A percentile compares a stretch with the other conserved stretches of the same genome.
phyloP scores from a whole-genome alignment of 1,140 invertebrate species.

The Neuroterus valhalla region DNA sequence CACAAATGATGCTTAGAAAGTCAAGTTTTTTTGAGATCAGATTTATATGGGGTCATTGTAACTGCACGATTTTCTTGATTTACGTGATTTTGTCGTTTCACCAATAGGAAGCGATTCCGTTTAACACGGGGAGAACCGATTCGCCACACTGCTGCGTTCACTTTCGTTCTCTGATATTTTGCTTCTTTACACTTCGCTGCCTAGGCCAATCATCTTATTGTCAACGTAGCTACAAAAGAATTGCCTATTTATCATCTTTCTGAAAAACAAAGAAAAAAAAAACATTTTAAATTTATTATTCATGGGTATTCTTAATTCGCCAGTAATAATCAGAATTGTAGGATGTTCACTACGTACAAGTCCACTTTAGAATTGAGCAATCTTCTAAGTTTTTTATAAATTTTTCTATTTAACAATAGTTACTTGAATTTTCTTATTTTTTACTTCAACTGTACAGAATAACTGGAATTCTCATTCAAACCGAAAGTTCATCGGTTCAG shows the following conservation, averaged over 20 bases:
- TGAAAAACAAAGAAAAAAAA: not conserved
- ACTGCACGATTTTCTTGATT: not conserved
- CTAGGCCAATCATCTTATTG: conserved; percentile 46
- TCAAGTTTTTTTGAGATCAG: not conserved
- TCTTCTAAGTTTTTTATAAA: too few relatives aligned
- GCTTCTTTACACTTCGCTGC: conserved; percentile 48
- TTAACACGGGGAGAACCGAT: conserved; percentile 48
- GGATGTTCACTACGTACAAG: too few relatives aligned
- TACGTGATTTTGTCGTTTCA: conserved; percentile 31
- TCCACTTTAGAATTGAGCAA: too few relatives aligned
- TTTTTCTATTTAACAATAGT: too few relatives aligned
- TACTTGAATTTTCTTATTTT: not conserved
- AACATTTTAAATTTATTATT: not conserved
- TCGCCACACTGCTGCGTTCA: conserved; percentile 50
- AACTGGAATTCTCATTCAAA: not conserved
- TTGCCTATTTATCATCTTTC: conserved; percentile 33
- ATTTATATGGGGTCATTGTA: not conserved
- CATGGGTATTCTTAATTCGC: too few relatives aligned
- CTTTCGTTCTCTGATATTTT: conserved; percentile 57
- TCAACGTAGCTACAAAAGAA: conserved; percentile 29
- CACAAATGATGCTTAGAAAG: not conserved
- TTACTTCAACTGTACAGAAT: not conserved
- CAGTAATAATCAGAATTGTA: too few relatives aligned
- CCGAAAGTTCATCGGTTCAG: too few relatives aligned
- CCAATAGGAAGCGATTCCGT: conserved; percentile 41